Conservation (phyloP, 37 sponge, comb jelly and placozoan species). For the Bolinopsis microptera region DNA sequence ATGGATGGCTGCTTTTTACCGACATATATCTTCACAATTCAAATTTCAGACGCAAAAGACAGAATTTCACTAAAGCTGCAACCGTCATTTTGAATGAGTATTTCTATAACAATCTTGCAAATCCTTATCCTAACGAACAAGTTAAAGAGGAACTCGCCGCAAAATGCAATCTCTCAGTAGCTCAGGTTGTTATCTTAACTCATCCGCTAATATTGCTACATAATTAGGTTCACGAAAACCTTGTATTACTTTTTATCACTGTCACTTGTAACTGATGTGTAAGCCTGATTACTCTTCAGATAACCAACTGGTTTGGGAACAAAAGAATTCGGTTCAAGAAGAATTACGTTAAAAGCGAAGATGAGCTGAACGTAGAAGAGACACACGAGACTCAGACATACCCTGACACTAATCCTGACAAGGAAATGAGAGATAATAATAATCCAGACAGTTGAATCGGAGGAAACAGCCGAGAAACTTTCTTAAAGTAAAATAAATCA, state of each 20-base stretch:
- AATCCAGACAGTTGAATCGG: neutral
- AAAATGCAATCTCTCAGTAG: neutral
- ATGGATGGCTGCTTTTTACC: too few relatives aligned
- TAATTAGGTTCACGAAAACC: too few relatives aligned
- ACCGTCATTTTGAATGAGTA: conserved; percentile 31
- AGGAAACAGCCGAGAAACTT: neutral
- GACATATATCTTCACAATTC: too few relatives aligned
- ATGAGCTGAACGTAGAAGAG: neutral
- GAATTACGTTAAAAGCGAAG: neutral
- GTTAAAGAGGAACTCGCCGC: conserved; percentile 43
- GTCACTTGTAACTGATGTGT: too few relatives aligned
- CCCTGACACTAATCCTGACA: neutral
- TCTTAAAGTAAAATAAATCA: neutral
- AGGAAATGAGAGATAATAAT: neutral
- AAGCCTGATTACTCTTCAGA: too few relatives aligned
- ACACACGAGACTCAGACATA: neutral
- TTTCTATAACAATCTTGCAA: conserved; percentile 55
- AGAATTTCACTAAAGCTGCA: conserved; percentile 36
- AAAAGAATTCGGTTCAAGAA: conserved; percentile 50
- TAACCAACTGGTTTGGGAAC: conserved; percentile 42
- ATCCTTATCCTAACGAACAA: conserved; percentile 59
- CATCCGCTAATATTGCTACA: too few relatives aligned
- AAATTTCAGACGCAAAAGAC: conserved; percentile 5
- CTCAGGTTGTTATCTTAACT: conserved; percentile 15
- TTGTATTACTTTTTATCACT: too few relatives aligned